These are phyloP conservation scores for Elysia chlorotica DNA, from an alignment of 1,140 invertebrate species.

Conservation along the genomic window DNA sequence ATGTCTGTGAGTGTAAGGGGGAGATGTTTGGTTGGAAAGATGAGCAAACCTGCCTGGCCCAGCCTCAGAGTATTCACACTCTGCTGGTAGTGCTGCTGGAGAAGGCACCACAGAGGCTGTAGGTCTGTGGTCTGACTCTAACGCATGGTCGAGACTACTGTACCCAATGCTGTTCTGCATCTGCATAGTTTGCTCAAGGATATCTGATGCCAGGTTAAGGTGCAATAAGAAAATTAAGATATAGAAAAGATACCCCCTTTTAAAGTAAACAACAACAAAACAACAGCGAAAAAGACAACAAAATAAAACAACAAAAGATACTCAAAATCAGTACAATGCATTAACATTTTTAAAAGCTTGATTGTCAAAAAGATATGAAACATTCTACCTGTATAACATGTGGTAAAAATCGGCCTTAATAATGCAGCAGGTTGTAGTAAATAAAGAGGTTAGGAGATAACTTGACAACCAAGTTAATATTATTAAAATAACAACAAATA, in stretches of 20 bases:
- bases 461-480: no score
- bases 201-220: slow-evolving; percentile 3
- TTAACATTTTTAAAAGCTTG: no score
- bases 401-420: no score
- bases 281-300: no score
- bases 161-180: background rate
- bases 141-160: background rate
- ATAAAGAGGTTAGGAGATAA: no score
- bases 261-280: no score
- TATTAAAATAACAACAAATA: no score
- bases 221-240: background rate
- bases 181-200: background rate
- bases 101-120: background rate
- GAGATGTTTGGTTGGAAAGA: background rate
- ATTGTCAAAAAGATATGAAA: no score
- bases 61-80: background rate
- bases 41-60: background rate
- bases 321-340: no score
- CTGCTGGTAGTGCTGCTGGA: background rate
- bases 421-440: no score
- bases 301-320: no score
- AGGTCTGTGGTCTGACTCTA: background rate
- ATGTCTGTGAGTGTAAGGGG: background rate
- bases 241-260: background rate
- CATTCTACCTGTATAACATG: no score